Percentiles rank a stretch among this genome's conserved stretches.
Conservation (phyloP, 2,113 vertebrate species). For the Regulus satrapa region DNA sequence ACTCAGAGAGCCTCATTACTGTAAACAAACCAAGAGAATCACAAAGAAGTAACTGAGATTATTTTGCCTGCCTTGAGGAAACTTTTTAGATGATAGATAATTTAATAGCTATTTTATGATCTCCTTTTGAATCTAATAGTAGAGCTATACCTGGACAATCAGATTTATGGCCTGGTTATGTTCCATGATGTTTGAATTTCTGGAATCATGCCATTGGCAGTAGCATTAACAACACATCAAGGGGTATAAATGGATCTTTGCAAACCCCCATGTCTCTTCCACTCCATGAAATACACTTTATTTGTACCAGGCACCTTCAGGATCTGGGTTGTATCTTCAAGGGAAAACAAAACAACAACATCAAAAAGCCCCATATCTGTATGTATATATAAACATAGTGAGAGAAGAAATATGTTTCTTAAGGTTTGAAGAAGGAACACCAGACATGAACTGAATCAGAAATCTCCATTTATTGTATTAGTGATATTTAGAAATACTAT, state of each 20-base stretch:
- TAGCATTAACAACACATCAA: background rate
- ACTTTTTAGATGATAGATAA: background rate
- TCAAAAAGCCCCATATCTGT: rapidly evolving
- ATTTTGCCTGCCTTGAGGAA: background rate
- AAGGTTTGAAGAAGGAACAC: background rate
- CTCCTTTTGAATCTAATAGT: background rate
- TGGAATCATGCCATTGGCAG: background rate
- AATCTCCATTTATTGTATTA: background rate
- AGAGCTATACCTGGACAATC: background rate
- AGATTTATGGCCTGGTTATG: background rate
- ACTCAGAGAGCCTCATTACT: background rate
- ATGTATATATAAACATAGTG: background rate
- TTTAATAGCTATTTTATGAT: background rate
- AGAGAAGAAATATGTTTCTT: background rate
- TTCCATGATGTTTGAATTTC: background rate
- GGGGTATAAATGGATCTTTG: background rate
- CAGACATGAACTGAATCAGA: background rate
- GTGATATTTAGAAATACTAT: background rate
- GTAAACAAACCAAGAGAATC: background rate
- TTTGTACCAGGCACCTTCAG: background rate
- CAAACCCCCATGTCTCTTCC: background rate
- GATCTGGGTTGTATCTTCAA: background rate
- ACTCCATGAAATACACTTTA: background rate
- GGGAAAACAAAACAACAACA: background rate
- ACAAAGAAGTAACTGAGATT: background rate